These are phyloP conservation scores for Discoglossus pictus DNA, from an alignment of 2,797 vertebrate genomes.

Conservation along the genomic window DNA sequence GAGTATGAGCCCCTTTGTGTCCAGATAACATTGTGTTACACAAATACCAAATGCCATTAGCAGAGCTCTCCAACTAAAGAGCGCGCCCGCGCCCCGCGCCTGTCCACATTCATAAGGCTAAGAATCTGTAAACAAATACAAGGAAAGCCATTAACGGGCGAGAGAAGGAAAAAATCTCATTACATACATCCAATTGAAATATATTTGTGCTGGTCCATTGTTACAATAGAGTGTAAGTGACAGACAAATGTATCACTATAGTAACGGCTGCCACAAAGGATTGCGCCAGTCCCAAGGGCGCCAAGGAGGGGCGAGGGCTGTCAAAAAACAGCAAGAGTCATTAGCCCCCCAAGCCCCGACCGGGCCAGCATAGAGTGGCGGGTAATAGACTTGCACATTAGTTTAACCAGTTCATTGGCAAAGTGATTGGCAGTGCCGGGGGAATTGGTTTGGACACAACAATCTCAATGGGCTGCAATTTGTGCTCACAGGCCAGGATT, in stretches of 20 bases:
- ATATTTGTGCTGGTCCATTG: conserved; percentile 46
- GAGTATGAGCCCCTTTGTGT: no score
- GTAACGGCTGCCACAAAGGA: conserved; percentile 48
- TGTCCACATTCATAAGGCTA: conserved; percentile 47
- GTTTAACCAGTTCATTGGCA: conserved; percentile 12
- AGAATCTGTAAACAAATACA: conserved; percentile 50
- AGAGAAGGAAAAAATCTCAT: conserved; percentile 45
- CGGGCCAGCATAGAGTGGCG: neutral
- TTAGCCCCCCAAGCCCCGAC: conserved; percentile 25
- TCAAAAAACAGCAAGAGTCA: conserved; percentile 45
- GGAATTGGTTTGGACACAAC: no score
- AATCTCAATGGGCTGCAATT: no score
- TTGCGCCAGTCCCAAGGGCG: conserved; percentile 25
- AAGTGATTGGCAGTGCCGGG: neutral
- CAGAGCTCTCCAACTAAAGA: conserved; percentile 42
- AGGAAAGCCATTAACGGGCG: conserved; percentile 48
- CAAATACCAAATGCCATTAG: no score
- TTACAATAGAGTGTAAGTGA: conserved; percentile 51
- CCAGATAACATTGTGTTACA: no score
- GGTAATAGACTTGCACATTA: conserved; percentile 25
- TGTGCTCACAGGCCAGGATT: no score
- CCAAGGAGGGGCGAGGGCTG: conserved; percentile 10
- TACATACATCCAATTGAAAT: conserved; percentile 49
- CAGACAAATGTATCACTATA: conserved; percentile 45
- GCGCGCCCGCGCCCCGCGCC: conserved; percentile 33